Conservation (phyloP, 2,888 invertebrate species). For the Netelia melanura region DNA sequence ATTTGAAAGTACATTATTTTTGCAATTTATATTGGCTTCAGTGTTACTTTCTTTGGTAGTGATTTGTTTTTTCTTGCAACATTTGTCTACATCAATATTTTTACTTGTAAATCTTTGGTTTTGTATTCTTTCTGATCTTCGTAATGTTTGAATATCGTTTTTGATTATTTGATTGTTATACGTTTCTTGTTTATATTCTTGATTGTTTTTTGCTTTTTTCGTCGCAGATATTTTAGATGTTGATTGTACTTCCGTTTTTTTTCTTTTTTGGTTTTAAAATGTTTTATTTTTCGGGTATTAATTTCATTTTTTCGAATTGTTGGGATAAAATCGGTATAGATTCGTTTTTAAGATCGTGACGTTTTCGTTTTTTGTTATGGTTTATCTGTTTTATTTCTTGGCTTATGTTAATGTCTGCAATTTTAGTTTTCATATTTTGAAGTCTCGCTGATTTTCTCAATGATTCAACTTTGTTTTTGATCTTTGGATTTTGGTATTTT, state of each 20-base stretch:
- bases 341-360: neutral
- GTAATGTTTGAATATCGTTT: no score
- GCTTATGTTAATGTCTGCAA: neutral
- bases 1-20: neutral
- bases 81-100: no score
- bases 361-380: neutral
- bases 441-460: neutral
- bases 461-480: neutral
- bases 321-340: slow-evolving; percentile 1
- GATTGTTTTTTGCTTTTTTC: no score
- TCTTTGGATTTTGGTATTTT: neutral
- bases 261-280: no score
- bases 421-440: neutral
- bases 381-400: neutral
- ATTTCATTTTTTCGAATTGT: neutral
- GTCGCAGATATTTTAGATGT: no score
- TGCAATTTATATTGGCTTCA: neutral
- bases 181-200: no score
- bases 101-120: no score
- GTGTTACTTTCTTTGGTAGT: no score
- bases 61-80: no score
- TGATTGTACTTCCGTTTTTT: neutral
- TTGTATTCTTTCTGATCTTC: no score
- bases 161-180: no score
- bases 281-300: neutral